Conservation (phyloP, 2,797 vertebrate genomes). For the Phataginus tetradactyla region DNA sequence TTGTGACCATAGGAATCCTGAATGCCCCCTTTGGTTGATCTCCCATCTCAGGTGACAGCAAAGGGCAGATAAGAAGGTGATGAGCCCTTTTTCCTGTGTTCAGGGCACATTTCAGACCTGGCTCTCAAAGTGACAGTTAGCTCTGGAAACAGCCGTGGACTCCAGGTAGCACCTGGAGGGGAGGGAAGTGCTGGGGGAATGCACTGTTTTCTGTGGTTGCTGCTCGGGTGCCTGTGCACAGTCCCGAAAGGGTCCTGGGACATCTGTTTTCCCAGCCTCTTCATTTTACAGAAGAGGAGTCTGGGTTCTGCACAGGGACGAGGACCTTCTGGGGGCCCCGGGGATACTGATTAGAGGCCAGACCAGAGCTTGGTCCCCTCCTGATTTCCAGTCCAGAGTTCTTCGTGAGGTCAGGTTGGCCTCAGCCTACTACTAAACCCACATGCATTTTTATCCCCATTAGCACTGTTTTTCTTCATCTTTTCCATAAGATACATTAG, state of each 20-base stretch:
- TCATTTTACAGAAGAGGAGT: not conserved
- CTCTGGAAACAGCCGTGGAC: not conserved
- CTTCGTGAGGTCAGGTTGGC: slow-evolving; percentile 16
- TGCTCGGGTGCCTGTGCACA: not conserved
- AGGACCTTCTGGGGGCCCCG: not conserved
- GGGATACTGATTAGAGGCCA: not conserved
- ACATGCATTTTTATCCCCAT: not conserved
- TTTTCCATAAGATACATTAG: slow-evolving; percentile 3
- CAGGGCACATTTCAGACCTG: slow-evolving; percentile 19
- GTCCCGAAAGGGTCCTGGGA: not conserved
- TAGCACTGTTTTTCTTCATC: not conserved
- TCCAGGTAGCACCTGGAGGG: not conserved
- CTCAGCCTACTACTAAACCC: not conserved
- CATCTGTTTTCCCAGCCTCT: not conserved
- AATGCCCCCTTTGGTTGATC: slow-evolving; percentile 1
- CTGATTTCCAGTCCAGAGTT: slow-evolving; percentile 5
- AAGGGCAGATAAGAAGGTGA: slow-evolving; percentile 17
- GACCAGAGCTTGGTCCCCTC: not conserved
- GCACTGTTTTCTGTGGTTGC: slow-evolving; percentile 6
- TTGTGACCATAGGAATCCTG: not conserved
- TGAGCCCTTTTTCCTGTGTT: not conserved
- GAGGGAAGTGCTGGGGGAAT: not conserved
- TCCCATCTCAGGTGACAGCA: slow-evolving; percentile 12
- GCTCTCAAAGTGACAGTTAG: not conserved
- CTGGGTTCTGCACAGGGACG: not conserved